Evolutionary conservation across 1,140 invertebrate species (phyloP), one percentile per base, ranked within the genome.

Genomic region (Drosophila quadrilineata): DNA sequence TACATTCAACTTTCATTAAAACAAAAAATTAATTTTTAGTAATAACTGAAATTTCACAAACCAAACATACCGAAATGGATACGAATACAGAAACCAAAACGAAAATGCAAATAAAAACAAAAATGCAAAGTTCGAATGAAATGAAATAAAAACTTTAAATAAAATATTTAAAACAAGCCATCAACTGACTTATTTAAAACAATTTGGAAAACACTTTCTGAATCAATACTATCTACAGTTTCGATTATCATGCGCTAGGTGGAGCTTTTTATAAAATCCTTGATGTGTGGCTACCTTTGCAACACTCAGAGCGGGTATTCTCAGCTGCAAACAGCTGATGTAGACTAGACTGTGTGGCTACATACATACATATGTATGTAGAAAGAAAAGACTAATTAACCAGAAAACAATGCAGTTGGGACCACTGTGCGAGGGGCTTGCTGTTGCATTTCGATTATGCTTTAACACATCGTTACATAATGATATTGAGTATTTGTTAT

Each of bases 141-240:
- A 85, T 75, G 74, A 86, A 85, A 85, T 71, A 85, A 84, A 82
- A 85, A 84, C 79, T 75, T 84, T 85, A 85, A 84, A 84, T 85
- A 84, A 79, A 84, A 85, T 71, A 86, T 80, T 80, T 63, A 85
- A 76, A 86, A 82, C 53, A 33, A 28, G 43, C 31, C 6, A 14
- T 14, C 6, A 6, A 21, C 3, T 3, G 5, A 16, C 1, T 43
- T 40, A 3, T 19, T 14, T 26, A 24, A 43, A 24, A 35, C 12
- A 12, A 35, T 35, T 33, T 33, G 12, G 21, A 40, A n/a, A n/a
- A n/a, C n/a, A n/a, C n/a, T n/a, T n/a, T n/a, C n/a, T n/a, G n/a
- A n/a, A n/a, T n/a, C n/a, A n/a, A n/a, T n/a, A n/a, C n/a, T n/a
- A n/a, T n/a, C n/a, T n/a, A n/a, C n/a, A n/a, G n/a, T n/a, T n/a